Evolutionary conservation across 2,797 vertebrate species (phyloP), one percentile per base, ranked within the genome.

Genomic region (Acanthurus leucopareius): DNA sequence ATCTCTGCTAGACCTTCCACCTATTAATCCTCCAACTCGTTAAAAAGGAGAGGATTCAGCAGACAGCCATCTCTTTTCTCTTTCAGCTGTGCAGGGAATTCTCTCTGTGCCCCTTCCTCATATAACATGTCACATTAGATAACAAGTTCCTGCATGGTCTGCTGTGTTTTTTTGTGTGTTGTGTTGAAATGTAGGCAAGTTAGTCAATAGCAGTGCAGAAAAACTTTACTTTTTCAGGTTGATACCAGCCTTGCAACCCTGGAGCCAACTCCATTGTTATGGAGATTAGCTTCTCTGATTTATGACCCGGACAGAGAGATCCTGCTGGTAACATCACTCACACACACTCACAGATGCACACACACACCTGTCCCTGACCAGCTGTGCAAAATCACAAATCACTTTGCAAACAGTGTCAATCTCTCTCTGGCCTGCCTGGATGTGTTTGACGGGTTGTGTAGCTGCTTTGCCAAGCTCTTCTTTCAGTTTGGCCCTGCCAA

Each of bases 241-340:
- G 87, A 89, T 85, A 84, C 86, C 79, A 74, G 75, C 77, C 77
- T 87, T 13, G 47, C 16, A 20, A 89, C 88, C 79, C 78, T 83
- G 86, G 86, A 91, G 91, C 88, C 89, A 83, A 49, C 73, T 59
- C 69, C 73, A 87, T 77, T 25, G 69, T 79, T 65, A 76, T 56
- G 80, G 76, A 87, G 91, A 92, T 93, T 89, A 92, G 62, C 56
- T 3, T 2, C 32, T 45, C 80, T 89, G 90, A 94, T 93, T 92
- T 91, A 94, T 67, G 82, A 86, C 83, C 67, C 20, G 13, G 81
- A 86, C 86, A 71, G 77, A 74, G 56, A 84, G 76, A 86, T 73
- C 87, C 85, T 87, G 77, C 86, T 91, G 89, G 86, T 69, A 75
- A 84, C 89, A 91, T 90, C 85, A 89, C 79, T 84, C 89, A 88